Percentiles rank a stretch among this genome's conserved stretches.
Conservation (phyloP, 2,113 vertebrate species). For the Atrichornis clamosus region DNA sequence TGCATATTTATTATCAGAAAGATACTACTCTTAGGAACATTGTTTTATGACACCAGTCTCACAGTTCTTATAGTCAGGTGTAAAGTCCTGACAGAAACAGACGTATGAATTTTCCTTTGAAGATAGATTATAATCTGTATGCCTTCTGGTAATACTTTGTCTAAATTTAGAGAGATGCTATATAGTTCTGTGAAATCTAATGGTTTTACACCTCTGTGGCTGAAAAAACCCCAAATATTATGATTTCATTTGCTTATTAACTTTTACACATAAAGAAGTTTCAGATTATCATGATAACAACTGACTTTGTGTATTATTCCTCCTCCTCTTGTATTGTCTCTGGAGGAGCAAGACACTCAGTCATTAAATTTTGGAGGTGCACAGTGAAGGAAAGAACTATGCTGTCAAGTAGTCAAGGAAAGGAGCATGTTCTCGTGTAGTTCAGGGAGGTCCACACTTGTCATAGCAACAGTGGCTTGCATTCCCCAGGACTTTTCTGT, state of each 20-base stretch:
- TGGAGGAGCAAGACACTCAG: background rate
- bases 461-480: background rate
- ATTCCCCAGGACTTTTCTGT: background rate
- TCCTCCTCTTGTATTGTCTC: rapidly evolving
- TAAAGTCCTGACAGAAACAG: background rate
- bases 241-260: background rate
- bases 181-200: background rate
- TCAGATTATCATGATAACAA: rapidly evolving
- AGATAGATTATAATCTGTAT: background rate
- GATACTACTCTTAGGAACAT: background rate
- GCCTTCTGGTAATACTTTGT: background rate
- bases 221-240: background rate
- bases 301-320: background rate
- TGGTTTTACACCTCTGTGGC: background rate
- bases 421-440: background rate
- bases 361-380: background rate
- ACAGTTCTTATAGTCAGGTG: background rate
- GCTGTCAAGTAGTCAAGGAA: background rate
- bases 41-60: background rate
- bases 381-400: background rate
- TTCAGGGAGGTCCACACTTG: background rate
- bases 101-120: background rate
- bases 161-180: background rate
- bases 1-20: background rate
- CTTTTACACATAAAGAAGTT: background rate